Evolutionary conservation across 1,140 invertebrate genomes (phyloP).

Genomic region (Lethocerus indicus): DNA sequence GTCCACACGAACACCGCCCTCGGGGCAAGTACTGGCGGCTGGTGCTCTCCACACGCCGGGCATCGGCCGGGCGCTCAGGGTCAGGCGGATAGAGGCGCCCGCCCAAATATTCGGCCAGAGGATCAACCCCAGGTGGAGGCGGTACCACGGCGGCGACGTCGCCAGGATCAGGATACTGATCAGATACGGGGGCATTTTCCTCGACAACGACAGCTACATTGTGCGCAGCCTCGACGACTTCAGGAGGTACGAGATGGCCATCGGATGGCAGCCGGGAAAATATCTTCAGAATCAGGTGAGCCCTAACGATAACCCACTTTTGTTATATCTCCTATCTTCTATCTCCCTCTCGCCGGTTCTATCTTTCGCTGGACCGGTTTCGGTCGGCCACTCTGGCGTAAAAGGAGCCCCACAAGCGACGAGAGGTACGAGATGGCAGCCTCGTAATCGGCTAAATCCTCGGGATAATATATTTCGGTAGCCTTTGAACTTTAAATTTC

Average conservation of each 20-base stretch:
- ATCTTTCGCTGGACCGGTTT: too few relatives aligned
- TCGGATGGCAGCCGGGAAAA: conserved; percentile 23
- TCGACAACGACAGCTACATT: conserved; percentile 16
- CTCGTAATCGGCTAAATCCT: too few relatives aligned
- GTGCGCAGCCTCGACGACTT: conserved; percentile 13
- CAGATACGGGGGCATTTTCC: conserved; percentile 17
- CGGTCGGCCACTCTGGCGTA: too few relatives aligned
- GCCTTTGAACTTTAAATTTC: too few relatives aligned
- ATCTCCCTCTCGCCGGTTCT: too few relatives aligned
- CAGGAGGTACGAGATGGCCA: conserved; percentile 22
- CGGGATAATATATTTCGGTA: too few relatives aligned
- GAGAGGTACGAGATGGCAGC: too few relatives aligned
- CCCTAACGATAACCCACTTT: neutral
- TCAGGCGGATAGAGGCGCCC: conserved; percentile 12
- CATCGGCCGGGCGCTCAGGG: too few relatives aligned
- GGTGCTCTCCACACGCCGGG: too few relatives aligned
- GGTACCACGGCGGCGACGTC: conserved; percentile 14
- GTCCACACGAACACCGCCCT: conserved; percentile 17
- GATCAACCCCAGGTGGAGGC: neutral
- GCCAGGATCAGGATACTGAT: conserved; percentile 12
- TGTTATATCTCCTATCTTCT: neutral
- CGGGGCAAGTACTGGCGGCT: too few relatives aligned
- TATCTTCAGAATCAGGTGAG: conserved; percentile 20
- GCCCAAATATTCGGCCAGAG: conserved; percentile 19
- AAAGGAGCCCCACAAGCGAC: too few relatives aligned